These are phyloP conservation scores for Anarrhichthys ocellatus DNA, from an alignment of 2,113 vertebrate genomes.

Conservation along the genomic window DNA sequence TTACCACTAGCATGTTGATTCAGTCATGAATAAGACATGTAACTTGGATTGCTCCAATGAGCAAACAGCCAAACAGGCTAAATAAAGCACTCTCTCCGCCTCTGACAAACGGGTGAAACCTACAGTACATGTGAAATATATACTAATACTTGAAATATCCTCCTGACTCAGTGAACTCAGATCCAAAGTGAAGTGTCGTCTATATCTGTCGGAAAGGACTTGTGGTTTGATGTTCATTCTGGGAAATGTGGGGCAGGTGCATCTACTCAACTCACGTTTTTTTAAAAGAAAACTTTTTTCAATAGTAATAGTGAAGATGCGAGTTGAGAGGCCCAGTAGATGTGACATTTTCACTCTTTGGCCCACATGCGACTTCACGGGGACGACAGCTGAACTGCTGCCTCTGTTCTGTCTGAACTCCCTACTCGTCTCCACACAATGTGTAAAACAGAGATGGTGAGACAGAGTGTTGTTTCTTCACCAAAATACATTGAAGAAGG, in stretches of 20 bases:
- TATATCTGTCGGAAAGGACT: slow-evolving; percentile 53
- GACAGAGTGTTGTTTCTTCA: background rate
- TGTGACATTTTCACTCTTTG: background rate
- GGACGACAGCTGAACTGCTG: slow-evolving; percentile 10
- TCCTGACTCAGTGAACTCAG: slow-evolving; percentile 42
- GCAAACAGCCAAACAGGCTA: slow-evolving; percentile 7
- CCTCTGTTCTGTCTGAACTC: background rate
- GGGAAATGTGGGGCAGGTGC: slow-evolving; percentile 29
- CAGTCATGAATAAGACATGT: slow-evolving; percentile 53
- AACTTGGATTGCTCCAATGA: slow-evolving; percentile 34
- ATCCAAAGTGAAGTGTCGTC: slow-evolving; percentile 56
- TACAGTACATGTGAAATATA: slow-evolving; percentile 32
- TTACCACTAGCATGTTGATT: slow-evolving; percentile 39
- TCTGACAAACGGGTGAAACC: slow-evolving; percentile 11
- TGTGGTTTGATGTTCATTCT: slow-evolving; percentile 27
- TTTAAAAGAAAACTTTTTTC: slow-evolving; percentile 12
- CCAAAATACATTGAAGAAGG: background rate
- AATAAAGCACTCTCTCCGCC: slow-evolving; percentile 30
- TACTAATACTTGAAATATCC: slow-evolving; percentile 47
- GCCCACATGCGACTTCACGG: background rate
- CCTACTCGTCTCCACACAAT: background rate
- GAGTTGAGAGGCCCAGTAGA: background rate
- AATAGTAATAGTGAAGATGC: background rate
- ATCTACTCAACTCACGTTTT: background rate
- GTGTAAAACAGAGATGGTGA: background rate